Conservation (phyloP, 2,113 vertebrate genomes). For the Atractosteus spatula region DNA sequence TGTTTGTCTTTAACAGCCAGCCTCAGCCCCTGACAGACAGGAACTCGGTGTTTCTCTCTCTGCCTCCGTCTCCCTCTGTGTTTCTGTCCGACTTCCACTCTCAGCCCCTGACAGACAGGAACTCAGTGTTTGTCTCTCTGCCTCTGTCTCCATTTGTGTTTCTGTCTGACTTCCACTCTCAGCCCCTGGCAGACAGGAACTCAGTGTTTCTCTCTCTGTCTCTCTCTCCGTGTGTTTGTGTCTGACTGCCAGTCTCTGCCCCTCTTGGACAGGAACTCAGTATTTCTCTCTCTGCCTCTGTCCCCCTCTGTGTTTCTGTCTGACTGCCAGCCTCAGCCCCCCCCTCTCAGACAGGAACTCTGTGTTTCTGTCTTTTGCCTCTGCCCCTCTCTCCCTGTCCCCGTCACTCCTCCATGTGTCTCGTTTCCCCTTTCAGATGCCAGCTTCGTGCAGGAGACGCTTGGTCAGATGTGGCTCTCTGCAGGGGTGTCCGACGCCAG, state of each 20-base stretch:
- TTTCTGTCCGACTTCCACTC: slow-evolving; percentile 3
- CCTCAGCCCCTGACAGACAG: too few species aligned
- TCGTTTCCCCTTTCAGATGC: too few species aligned
- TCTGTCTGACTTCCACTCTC: slow-evolving; percentile 4
- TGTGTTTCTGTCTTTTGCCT: neutral
- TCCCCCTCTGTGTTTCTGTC: neutral
- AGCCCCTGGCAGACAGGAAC: neutral
- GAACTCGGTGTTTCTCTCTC: neutral
- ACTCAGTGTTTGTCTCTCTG: neutral
- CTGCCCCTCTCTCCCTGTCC: neutral
- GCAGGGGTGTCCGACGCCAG: too few species aligned
- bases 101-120: neutral
- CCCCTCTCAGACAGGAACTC: neutral
- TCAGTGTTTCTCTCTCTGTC: neutral
- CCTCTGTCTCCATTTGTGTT: neutral
- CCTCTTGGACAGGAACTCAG: neutral
- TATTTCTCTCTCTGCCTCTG: neutral
- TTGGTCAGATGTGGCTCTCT: too few species aligned
- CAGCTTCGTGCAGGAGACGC: too few species aligned
- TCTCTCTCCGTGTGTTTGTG: slow-evolving; percentile 29
- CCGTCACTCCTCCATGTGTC: too few species aligned
- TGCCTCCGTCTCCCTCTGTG: neutral
- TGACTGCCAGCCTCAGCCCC: neutral
- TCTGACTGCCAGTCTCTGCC: neutral
- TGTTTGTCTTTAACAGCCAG: slow-evolving; percentile 19